Percentiles rank a stretch among this genome's conserved stretches.
Evolutionary conservation across 1,140 invertebrate species (phyloP).

Genomic region (Phthorimaea operculella): DNA sequence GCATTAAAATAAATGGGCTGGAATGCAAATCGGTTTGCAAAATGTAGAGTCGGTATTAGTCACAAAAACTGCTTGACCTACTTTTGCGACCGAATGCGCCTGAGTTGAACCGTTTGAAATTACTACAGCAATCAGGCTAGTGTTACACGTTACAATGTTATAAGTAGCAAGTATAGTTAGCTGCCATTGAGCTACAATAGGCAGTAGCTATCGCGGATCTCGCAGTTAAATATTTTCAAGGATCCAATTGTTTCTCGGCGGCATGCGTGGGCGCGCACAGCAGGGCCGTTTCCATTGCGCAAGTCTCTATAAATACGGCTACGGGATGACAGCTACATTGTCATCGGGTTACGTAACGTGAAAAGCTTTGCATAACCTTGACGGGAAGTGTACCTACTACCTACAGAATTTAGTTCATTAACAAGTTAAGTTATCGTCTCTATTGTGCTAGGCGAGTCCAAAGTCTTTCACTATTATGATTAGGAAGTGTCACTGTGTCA

Average conservation of each 20-base stretch:
- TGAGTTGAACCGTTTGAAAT: slow-evolving; percentile 3
- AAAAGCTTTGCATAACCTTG: neutral
- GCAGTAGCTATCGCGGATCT: neutral
- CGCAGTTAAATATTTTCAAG: slow-evolving; percentile 25
- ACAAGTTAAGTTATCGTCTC: no score
- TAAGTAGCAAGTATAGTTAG: no score
- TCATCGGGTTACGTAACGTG: neutral
- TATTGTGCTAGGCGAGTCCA: no score
- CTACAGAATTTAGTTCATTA: no score
- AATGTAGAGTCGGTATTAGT: neutral
- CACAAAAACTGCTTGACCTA: neutral
- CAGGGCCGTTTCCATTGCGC: slow-evolving; percentile 10
- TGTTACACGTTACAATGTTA: neutral
- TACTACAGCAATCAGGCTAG: neutral
- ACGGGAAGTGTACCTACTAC: no score
- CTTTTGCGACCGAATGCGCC: slow-evolving; percentile 9
- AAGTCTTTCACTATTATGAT: no score
- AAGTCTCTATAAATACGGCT: neutral
- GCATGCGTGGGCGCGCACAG: slow-evolving; percentile 2
- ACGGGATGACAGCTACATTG: neutral
- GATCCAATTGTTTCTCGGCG: slow-evolving; percentile 27
- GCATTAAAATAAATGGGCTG: no score
- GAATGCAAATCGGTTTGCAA: neutral
- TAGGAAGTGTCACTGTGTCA: no score
- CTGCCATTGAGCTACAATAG: slow-evolving; percentile 7